Percentiles rank a stretch among this genome's conserved stretches.
Conservation (phyloP, 2,888 invertebrate genomes). For the Napeogenes sylphis region DNA sequence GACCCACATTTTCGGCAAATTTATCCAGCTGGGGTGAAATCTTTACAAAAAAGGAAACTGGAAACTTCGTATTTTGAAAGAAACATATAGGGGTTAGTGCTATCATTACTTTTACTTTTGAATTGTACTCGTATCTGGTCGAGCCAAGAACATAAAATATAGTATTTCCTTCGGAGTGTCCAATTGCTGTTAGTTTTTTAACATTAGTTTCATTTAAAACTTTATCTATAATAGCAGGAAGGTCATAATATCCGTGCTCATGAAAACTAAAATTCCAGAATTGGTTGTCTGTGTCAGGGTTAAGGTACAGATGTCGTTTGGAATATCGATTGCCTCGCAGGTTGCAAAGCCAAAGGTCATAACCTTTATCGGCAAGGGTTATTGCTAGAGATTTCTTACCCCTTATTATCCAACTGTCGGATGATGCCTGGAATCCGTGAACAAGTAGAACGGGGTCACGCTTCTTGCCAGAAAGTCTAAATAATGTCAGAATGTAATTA, state of each 20-base stretch:
- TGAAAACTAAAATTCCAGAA: constrained; percentile 80
- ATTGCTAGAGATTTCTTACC: constrained; percentile 65
- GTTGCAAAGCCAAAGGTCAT: constrained; percentile 63
- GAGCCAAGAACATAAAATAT: constrained; percentile 76
- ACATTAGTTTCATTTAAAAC: constrained; percentile 63
- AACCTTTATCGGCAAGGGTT: constrained; percentile 77
- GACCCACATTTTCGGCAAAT: constrained; percentile 13
- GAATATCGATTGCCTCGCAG: constrained; percentile 80
- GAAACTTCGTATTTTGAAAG: constrained; percentile 31
- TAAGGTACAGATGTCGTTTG: constrained; percentile 63
- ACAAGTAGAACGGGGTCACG: constrained; percentile 48
- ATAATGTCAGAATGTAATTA: constrained; percentile 37
- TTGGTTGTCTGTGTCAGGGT: constrained; percentile 49
- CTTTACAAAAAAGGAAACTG: constrained; percentile 12
- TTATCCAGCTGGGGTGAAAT: constrained; percentile 17
- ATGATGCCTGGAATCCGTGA: constrained; percentile 54
- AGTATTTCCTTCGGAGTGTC: constrained; percentile 84
- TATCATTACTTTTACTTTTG: constrained; percentile 73
- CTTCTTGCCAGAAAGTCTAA: constrained; percentile 36
- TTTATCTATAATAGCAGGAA: constrained; percentile 79
- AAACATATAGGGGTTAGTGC: constrained; percentile 54
- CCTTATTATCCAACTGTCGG: constrained; percentile 54
- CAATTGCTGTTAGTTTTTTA: constrained; percentile 79
- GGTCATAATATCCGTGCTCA: constrained; percentile 83
- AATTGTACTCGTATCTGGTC: constrained; percentile 75